phyloP scores from a whole-genome alignment of 2,113 vertebrate species.

The Macroglossus sobrinus region DNA sequence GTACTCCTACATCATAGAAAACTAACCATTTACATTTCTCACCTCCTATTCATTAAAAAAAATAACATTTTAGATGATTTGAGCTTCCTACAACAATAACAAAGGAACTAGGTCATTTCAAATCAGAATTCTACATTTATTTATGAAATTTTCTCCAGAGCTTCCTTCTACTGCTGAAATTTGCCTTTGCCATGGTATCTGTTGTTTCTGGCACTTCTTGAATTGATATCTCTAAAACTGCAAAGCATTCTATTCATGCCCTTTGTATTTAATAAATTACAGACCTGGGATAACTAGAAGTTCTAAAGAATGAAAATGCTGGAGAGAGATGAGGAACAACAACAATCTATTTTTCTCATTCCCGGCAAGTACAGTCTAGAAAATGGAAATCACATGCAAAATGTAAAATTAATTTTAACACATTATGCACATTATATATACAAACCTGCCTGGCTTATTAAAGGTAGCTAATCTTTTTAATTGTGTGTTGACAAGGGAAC shows the following conservation, averaged over 20 bases:
- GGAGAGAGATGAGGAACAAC: background rate
- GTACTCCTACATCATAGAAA: background rate
- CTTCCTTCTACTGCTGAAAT: background rate
- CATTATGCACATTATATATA: background rate
- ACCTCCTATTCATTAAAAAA: background rate
- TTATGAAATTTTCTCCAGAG: background rate
- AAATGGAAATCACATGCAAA: background rate
- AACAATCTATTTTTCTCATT: background rate
- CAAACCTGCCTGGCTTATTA: background rate
- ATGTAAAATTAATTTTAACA: background rate
- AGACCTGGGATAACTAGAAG: background rate
- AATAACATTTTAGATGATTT: background rate
- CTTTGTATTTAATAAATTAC: background rate
- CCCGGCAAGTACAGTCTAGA: background rate
- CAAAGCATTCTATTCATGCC: background rate
- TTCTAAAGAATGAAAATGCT: background rate
- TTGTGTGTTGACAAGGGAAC: background rate
- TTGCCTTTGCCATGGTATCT: background rate
- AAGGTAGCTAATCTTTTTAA: background rate
- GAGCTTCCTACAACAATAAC: background rate
- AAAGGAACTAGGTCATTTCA: background rate
- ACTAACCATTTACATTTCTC: background rate
- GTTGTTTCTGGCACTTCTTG: slow-evolving; percentile 16
- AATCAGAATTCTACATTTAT: background rate
- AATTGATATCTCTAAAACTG: background rate